Evolutionary conservation across 2,113 vertebrate species (phyloP).

Genomic region (Myotis davidii): DNA sequence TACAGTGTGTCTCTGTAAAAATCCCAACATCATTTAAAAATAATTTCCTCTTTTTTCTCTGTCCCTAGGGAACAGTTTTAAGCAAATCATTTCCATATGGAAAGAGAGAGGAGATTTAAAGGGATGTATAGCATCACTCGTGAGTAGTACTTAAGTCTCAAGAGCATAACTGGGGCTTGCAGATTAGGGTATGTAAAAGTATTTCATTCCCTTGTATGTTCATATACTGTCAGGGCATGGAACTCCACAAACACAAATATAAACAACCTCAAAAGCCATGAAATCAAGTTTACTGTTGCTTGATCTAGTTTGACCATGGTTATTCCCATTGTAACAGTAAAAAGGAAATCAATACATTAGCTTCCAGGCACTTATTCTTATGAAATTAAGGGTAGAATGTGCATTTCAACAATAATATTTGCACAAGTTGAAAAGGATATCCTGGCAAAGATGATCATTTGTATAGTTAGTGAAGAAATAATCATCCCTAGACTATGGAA

Average conservation of each 20-base stretch:
- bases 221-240: slow-evolving; percentile 62
- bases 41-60: slow-evolving; percentile 81
- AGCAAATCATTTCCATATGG: slow-evolving; percentile 87
- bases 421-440: not conserved
- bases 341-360: not conserved
- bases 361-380: not conserved
- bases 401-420: not conserved
- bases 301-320: not conserved
- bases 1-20: slow-evolving; percentile 77
- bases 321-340: not conserved
- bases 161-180: slow-evolving; percentile 56
- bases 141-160: slow-evolving; percentile 69
- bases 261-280: not conserved
- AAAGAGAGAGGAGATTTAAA: slow-evolving; percentile 76
- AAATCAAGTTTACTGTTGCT: slow-evolving; percentile 15
- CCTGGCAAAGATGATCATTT: not conserved
- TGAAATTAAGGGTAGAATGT: not conserved
- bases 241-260: slow-evolving; percentile 39
- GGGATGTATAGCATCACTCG: slow-evolving; percentile 67
- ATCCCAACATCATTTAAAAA: slow-evolving; percentile 81
- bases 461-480: not conserved
- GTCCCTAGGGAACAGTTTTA: slow-evolving; percentile 80
- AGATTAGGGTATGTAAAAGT: slow-evolving; percentile 66
- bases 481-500: not conserved
- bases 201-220: slow-evolving; percentile 58